Evolutionary conservation across 1,140 invertebrate species (phyloP), one percentile per base, ranked within the genome.

Genomic region (Drosophila tristis): DNA sequence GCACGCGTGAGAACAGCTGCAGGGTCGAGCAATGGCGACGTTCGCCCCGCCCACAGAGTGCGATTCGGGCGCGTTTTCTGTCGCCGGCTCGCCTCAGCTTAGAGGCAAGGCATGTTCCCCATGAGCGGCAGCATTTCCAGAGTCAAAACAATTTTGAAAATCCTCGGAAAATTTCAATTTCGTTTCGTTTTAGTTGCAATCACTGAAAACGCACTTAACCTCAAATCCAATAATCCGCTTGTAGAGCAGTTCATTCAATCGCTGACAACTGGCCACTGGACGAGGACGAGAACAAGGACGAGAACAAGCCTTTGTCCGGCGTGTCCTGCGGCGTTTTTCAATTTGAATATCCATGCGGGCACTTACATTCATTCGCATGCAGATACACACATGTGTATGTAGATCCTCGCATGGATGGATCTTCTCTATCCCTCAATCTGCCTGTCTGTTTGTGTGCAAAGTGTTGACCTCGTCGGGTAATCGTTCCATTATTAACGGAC

Each of bases 221-320:
- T 84, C 76, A 89, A 89, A 89, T 87, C 79, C 84, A 74, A 84
- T 89, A 89, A 89, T 89, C 84, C 84, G 84, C 84, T 89, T 89
- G 84, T 89, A 87, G 77, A 74, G 72, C 84, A 74, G 76, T 71
- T 74, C 76, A 82, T 89, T 80, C 65, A 82, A 60, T 54, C 51
- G 42, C 25, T 44, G 65, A 48, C 66, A 51, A 70, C 56, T 67
- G 62, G 53, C 42, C 53, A 65, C 50, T 63, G 74, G 35, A 55
- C 47, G 35, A 25, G 25, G 51, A 48, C 48, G 35, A 25, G 25
- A 47, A 48, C 48, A 50, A 49, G n/a, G 20, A 20, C 29, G 15
- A 20, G 43, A 50, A 51, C 55, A 35, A 9, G 58, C 42, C 50
- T 48, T 82, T 86, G 74, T 86, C 42, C 45, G 11, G 44, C 53